Percentiles rank a stretch among this genome's conserved stretches.
Evolutionary conservation across 2,113 vertebrate species (phyloP).

Genomic region (Natator depressus): DNA sequence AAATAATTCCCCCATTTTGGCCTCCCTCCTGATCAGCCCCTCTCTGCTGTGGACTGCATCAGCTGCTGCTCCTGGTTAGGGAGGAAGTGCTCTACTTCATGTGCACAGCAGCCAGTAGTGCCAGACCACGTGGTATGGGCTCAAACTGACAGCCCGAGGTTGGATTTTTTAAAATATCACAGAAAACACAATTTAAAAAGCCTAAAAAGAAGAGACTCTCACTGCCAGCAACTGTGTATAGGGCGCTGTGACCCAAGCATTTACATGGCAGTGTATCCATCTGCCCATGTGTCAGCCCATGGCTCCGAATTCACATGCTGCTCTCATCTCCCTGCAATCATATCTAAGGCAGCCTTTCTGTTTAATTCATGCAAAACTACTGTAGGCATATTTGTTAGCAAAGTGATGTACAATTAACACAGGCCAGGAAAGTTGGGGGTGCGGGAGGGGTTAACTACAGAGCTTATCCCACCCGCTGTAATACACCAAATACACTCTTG

Average conservation of each 20-base stretch:
- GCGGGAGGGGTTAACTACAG: not conserved
- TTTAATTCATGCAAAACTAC: not conserved
- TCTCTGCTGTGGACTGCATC: not conserved
- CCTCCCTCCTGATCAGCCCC: not conserved
- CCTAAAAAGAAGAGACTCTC: not conserved
- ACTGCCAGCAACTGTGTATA: not conserved
- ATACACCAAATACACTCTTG: not conserved
- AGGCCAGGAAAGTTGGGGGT: not conserved
- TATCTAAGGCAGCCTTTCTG: not conserved
- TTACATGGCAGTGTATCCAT: not conserved
- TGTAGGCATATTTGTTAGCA: not conserved
- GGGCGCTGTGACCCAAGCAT: not conserved
- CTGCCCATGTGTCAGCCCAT: not conserved
- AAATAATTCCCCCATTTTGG: not conserved
- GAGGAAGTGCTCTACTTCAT: not conserved
- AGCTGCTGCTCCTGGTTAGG: fast-evolving
- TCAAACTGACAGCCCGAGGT: not conserved
- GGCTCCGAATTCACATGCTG: not conserved
- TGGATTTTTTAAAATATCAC: not conserved
- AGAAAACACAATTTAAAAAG: not conserved
- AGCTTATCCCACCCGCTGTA: not conserved
- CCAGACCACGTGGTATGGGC: too few relatives aligned
- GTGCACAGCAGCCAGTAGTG: not conserved
- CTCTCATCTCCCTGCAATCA: not conserved
- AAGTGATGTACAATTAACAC: not conserved